A percentile compares a stretch with the other conserved stretches of the same genome.
These are phyloP conservation scores for Chionis minor DNA, from an alignment of 2,113 vertebrate genomes.

Conservation along the genomic window DNA sequence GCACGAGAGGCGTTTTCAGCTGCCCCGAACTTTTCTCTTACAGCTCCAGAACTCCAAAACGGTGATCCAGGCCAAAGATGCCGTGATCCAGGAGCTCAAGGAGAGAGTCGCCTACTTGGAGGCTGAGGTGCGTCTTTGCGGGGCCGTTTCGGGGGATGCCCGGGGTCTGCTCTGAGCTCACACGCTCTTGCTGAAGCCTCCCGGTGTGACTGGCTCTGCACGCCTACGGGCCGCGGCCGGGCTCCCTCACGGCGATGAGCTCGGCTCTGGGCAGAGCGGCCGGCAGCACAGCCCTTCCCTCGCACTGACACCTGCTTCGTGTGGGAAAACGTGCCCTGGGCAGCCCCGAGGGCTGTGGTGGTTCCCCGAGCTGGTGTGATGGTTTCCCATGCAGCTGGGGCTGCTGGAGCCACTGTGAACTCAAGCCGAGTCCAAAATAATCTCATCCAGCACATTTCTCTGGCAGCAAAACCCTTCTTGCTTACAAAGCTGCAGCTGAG, in stretches of 20 bases:
- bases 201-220: too few relatives aligned
- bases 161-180: not conserved
- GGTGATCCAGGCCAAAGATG: conserved; percentile 88
- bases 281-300: not conserved
- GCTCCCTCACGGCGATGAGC: not conserved
- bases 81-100: conserved; percentile 87
- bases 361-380: not conserved
- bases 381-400: not conserved
- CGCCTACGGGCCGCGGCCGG: not conserved
- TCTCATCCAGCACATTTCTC: not conserved
- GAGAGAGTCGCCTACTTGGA: conserved; percentile 90
- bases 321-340: accelerated
- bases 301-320: not conserved
- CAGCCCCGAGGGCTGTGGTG: not conserved
- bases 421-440: not conserved
- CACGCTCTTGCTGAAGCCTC: not conserved
- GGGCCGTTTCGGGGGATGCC: accelerated
- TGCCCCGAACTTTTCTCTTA: not conserved
- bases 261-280: not conserved
- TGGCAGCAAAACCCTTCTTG: not conserved
- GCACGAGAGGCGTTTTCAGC: not conserved
- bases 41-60: conserved; percentile 94
- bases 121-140: conserved; percentile 78
- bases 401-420: not conserved
- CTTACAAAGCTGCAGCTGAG: not conserved